Conservation (phyloP, 1,140 invertebrate genomes). For the Pemphigus obesinymphae region DNA sequence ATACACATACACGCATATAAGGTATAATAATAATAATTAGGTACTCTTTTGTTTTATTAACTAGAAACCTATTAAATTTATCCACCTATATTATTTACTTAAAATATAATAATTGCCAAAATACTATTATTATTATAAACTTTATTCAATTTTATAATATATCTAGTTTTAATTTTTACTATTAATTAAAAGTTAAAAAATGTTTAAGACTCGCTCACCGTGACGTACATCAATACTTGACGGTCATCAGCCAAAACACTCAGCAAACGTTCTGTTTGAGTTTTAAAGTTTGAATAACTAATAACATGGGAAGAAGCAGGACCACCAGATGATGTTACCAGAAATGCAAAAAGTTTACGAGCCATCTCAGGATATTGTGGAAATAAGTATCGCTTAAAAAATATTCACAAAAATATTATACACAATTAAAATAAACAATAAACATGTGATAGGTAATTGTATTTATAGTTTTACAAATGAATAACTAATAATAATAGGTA, state of each 20-base stretch:
- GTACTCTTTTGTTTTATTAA: no score
- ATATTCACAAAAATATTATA: not conserved
- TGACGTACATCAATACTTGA: constrained; percentile 64
- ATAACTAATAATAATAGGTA: no score
- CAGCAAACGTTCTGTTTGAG: constrained; percentile 67
- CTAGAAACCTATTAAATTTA: no score
- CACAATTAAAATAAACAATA: constrained; percentile 6
- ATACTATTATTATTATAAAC: no score
- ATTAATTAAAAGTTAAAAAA: not conserved
- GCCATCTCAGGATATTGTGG: constrained; percentile 70
- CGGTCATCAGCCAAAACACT: constrained; percentile 61
- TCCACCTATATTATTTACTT: no score
- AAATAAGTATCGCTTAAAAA: constrained; percentile 64
- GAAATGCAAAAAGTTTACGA: constrained; percentile 61
- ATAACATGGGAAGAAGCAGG: constrained; percentile 58
- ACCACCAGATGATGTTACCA: constrained; percentile 57
- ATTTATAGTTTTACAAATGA: not conserved
- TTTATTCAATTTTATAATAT: no score
- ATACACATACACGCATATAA: no score
- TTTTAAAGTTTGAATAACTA: constrained; percentile 59
- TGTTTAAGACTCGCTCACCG: constrained; percentile 46
- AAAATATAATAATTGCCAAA: no score
- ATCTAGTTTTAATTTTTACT: not conserved
- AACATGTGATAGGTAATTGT: not conserved
- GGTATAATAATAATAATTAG: no score